These are phyloP conservation scores for Lanistes nyassanus DNA, from an alignment of 1,140 invertebrate genomes.

Conservation along the genomic window DNA sequence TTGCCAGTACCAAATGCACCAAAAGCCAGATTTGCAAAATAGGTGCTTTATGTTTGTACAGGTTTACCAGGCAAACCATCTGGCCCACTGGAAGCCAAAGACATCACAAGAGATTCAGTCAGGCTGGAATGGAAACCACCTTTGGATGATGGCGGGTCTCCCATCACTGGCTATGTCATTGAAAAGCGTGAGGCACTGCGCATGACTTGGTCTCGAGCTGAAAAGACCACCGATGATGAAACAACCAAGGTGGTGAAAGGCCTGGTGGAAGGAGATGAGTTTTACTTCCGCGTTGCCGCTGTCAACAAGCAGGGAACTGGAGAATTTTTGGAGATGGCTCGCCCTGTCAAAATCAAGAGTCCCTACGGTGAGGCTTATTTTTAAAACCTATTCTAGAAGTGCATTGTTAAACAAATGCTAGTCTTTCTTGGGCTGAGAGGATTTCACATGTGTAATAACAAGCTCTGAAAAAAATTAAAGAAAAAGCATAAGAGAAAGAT, in stretches of 20 bases:
- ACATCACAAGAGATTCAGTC: slow-evolving; percentile 92
- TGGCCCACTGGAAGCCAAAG: slow-evolving; percentile 82
- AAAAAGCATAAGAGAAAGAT: slow-evolving; percentile 1
- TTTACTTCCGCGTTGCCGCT: slow-evolving; percentile 84
- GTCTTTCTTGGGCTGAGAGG: not conserved
- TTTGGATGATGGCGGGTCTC: slow-evolving; percentile 81
- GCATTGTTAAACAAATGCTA: not conserved
- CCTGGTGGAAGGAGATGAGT: slow-evolving; percentile 91
- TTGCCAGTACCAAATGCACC: too few relatives aligned
- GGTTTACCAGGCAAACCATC: slow-evolving; percentile 86
- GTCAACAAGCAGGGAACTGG: slow-evolving; percentile 56
- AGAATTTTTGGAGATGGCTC: slow-evolving; percentile 55
- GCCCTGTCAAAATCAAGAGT: slow-evolving; percentile 56
- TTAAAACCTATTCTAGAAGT: not conserved
- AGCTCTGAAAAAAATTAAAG: not conserved
- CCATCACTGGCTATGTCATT: slow-evolving; percentile 62
- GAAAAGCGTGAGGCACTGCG: slow-evolving; percentile 59
- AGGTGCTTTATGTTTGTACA: slow-evolving; percentile 62
- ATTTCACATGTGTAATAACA: not conserved
- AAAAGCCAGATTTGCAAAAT: not conserved
- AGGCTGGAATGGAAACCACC: slow-evolving; percentile 96
- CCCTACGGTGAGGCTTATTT: slow-evolving; percentile 51
- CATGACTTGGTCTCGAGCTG: slow-evolving; percentile 47
- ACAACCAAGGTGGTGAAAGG: slow-evolving; percentile 83
- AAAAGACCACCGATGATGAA: slow-evolving; percentile 40